These are phyloP conservation scores for Motacilla tschutschensis DNA, from an alignment of 2,113 vertebrate species.

Conservation along the genomic window DNA sequence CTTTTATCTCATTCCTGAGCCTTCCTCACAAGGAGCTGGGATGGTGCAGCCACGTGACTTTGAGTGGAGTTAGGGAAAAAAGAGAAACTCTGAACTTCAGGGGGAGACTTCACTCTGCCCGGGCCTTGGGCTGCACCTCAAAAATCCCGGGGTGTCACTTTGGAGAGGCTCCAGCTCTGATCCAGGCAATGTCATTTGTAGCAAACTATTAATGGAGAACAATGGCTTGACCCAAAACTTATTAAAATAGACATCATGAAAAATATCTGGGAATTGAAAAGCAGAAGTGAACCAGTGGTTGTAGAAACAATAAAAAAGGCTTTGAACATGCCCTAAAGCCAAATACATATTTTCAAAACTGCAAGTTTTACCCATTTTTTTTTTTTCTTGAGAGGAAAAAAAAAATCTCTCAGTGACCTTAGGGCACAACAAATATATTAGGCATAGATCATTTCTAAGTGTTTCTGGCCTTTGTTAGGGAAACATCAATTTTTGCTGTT, in stretches of 20 bases:
- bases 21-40: neutral
- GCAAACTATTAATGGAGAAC: neutral
- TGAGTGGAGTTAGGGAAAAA: neutral
- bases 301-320: slow-evolving; percentile 66
- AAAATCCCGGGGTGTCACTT: neutral
- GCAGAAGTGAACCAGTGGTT: slow-evolving; percentile 41
- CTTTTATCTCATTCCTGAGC: neutral
- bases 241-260: slow-evolving; percentile 65
- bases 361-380: slow-evolving; percentile 44
- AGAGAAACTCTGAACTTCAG: neutral
- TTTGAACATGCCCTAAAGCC: slow-evolving; percentile 62
- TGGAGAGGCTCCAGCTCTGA: neutral
- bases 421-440: slow-evolving; percentile 9
- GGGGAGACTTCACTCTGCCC: neutral
- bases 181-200: neutral
- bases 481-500: slow-evolving; percentile 43
- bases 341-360: slow-evolving; percentile 66
- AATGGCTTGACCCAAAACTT: slow-evolving; percentile 36
- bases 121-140: neutral
- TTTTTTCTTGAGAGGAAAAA: neutral
- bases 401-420: neutral
- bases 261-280: slow-evolving; percentile 63
- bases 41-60: neutral
- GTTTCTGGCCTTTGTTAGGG: slow-evolving; percentile 42
- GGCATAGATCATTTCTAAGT: slow-evolving; percentile 63